Conservation (phyloP, 2,113 vertebrate genomes). For the Apus apus region DNA sequence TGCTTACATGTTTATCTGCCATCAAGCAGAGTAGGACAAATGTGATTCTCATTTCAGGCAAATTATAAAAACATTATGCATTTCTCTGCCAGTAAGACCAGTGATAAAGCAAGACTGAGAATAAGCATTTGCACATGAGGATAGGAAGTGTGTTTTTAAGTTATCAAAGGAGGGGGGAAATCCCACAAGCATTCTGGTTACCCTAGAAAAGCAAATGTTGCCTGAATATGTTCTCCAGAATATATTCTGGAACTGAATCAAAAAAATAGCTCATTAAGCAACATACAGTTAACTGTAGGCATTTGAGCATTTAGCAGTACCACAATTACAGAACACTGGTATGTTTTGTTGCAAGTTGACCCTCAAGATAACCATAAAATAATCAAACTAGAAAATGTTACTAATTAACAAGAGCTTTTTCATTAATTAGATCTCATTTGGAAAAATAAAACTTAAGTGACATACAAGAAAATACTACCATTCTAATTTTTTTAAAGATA, state of each 20-base stretch:
- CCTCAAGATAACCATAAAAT: background rate
- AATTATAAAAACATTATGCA: background rate
- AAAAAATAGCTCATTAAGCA: slow-evolving; percentile 20
- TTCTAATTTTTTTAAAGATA: background rate
- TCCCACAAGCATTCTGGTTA: background rate
- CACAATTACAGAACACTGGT: background rate
- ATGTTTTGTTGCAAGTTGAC: background rate
- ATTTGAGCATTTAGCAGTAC: background rate
- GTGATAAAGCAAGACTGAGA: background rate
- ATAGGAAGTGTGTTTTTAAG: background rate
- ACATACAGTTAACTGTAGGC: background rate
- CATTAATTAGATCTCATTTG: background rate
- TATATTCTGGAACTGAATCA: slow-evolving; percentile 4
- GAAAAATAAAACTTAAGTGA: background rate
- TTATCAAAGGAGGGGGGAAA: background rate
- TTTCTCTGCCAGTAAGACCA: slow-evolving; percentile 8
- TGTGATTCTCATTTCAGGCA: background rate
- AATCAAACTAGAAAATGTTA: background rate
- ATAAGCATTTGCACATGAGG: background rate
- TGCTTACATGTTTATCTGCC: background rate
- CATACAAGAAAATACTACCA: background rate
- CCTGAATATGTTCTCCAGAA: background rate
- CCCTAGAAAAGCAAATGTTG: background rate
- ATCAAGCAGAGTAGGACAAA: background rate
- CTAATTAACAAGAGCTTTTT: background rate